Evolutionary conservation across 2,797 vertebrate species (phyloP), one percentile per base, ranked within the genome.

Genomic region (Sus cebifrons): DNA sequence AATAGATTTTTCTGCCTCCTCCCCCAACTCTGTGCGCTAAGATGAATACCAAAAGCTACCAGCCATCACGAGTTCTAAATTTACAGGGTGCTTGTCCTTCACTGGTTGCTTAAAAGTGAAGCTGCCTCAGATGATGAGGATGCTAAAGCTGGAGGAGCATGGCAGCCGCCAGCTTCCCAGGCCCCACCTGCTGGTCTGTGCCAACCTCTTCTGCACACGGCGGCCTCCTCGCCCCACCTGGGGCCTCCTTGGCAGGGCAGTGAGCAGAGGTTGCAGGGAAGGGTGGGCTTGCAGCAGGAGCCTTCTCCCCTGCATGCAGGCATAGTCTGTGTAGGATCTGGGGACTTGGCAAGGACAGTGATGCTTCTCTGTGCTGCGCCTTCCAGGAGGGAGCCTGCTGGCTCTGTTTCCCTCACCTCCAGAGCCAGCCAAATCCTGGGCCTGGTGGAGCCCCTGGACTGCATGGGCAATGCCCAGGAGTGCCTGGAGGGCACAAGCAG

Each of bases 41-140:
- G 70, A 44, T 20, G 87, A 64, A 73, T 29, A 27, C 79, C 68
- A 9, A 14, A 62, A 62, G 32, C 96, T 83, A 73, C 5, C 90
- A 93, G 83, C 75, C 86, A 1, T 32, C 89, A 10, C 2, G 2
- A 1, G 1, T 10, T 88, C 88, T 77, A 21, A 54, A 89, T 81
- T 83, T 54, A 40, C 82, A 68, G 88, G 81, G 85, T 3, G 77
- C 83, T 68, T 27, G 87, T 83, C 92, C 97, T 81, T 54, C 77
- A 23, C 70, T 2, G 54, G 16, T 5, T 56, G 85, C 94, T 67
- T 16, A 15, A 2, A 44, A 62, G 90, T 1, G 6, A 32, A 15
- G 85, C 82, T 29, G 52, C 78, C 29, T 36, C 20, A 2, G 68
- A 23, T 52, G 82, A 60, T 2, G 14, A 3, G 85, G 62, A 85